Evolutionary conservation across 2,113 vertebrate genomes (phyloP).

Genomic region (Colossoma macropomum): DNA sequence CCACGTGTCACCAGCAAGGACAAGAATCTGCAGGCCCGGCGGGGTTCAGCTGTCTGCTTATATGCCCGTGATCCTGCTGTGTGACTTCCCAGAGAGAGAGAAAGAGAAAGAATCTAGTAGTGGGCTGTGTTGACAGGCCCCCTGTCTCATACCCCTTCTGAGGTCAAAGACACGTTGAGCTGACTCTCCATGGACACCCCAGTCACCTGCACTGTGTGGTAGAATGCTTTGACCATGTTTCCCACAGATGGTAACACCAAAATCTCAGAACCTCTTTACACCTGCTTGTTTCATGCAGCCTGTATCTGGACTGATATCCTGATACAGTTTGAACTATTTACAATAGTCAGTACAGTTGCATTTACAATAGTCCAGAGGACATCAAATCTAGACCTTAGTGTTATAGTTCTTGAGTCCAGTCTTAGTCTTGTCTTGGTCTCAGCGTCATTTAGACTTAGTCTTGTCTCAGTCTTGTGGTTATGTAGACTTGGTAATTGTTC

Average conservation of each 20-base stretch:
- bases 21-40: conserved; percentile 31
- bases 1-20: conserved; percentile 49
- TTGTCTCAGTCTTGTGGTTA: no score
- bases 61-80: conserved; percentile 30
- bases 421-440: no score
- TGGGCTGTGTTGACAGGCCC: conserved; percentile 13
- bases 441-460: no score
- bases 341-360: no score
- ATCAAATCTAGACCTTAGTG: no score
- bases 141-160: conserved; percentile 23
- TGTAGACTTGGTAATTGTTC: no score
- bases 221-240: conserved; percentile 35
- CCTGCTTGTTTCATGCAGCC: background rate
- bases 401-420: no score
- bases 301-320: background rate
- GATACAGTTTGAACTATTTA: no score
- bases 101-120: background rate
- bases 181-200: background rate
- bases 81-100: conserved; percentile 28
- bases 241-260: conserved; percentile 32
- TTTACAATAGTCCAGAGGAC: no score
- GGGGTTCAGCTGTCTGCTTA: conserved; percentile 47
- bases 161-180: conserved; percentile 29
- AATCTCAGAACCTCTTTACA: conserved; percentile 29
- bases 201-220: conserved; percentile 20